Evolutionary conservation across 2,113 vertebrate genomes (phyloP), one percentile per base, ranked within the genome.

Genomic region (Mellivora capensis): DNA sequence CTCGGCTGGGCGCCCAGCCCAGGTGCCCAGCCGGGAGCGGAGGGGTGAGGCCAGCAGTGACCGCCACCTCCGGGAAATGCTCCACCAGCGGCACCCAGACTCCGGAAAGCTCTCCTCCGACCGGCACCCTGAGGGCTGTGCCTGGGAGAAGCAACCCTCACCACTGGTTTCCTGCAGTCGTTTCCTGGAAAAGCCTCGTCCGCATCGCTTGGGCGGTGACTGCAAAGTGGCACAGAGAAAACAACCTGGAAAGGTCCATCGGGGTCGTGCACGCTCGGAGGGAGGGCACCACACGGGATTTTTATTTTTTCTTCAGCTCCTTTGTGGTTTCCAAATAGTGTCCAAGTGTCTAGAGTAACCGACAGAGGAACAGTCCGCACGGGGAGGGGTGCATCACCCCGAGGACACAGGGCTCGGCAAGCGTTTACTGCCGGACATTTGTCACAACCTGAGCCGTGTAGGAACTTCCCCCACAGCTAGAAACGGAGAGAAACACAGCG

Each of bases 201-300:
- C 3, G 1, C 0, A 0, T 57, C 52, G 12, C 1, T 4, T 2
- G 31, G 61, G 9, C 11, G 34, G 42, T 15, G 21, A 72, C 27
- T 18, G 79, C 79, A 29, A 17, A 84, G 34, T 25, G 2, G 4
- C 9, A 1, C 27, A 23, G 42, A 11, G 17, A 39, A 61, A 49
- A 8, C 59, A 7, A 1, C 1, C 4, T 7, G 86, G 20, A 57
- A 14, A n/a, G 25, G 23, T 18, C 15, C 37, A 11, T n/a, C 10
- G 0, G 44, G 47, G 34, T 14, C 23, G 7, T 20, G 39, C 17
- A 14, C 18, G 57, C 77, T 11, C 67, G 0, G n/a, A 7, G 49
- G 11, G 86, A 54, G 17, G 80, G n/a, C 39, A 0, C 42, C 71
- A 1, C 52, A 0, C 1, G 0, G 11, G 69, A 9, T 2, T 59